These are phyloP conservation scores for Lasioglossum lativentre DNA, from an alignment of 2,888 invertebrate genomes.

Conservation along the genomic window DNA sequence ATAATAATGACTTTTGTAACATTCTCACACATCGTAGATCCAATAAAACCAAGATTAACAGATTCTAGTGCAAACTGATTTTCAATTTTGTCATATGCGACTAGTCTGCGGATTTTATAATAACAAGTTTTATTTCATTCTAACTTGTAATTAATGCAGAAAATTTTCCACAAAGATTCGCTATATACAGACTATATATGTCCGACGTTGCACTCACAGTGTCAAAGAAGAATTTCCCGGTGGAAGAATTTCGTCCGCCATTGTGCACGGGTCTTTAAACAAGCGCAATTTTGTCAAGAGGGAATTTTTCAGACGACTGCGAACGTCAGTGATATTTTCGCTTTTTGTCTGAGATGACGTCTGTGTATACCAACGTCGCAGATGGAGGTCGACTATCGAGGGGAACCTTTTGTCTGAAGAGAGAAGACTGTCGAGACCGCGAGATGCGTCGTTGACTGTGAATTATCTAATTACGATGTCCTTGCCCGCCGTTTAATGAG, in stretches of 20 bases:
- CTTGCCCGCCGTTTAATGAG: constrained; percentile 31
- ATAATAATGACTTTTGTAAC: too few relatives aligned
- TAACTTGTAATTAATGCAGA: too few relatives aligned
- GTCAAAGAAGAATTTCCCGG: neutral
- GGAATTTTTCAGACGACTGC: neutral
- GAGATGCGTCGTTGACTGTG: constrained; percentile 28
- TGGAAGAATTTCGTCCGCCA: neutral
- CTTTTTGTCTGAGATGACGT: neutral
- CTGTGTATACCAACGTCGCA: neutral
- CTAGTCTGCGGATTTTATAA: too few relatives aligned
- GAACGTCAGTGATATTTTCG: neutral
- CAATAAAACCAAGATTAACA: too few relatives aligned
- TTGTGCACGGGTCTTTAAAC: neutral
- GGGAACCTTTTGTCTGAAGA: constrained; percentile 14
- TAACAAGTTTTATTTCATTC: too few relatives aligned
- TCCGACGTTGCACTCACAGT: neutral
- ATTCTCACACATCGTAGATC: too few relatives aligned
- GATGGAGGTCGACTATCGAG: neutral
- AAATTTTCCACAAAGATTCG: too few relatives aligned
- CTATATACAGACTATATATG: too few relatives aligned
- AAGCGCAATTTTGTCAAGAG: neutral
- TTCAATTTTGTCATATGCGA: too few relatives aligned
- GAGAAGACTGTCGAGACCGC: constrained; percentile 12
- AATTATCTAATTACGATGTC: constrained; percentile 50
- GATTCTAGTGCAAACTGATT: too few relatives aligned